Evolutionary conservation across 2,888 invertebrate species (phyloP), one percentile per base, ranked within the genome.

Genomic region (Azorinus chamasolen): DNA sequence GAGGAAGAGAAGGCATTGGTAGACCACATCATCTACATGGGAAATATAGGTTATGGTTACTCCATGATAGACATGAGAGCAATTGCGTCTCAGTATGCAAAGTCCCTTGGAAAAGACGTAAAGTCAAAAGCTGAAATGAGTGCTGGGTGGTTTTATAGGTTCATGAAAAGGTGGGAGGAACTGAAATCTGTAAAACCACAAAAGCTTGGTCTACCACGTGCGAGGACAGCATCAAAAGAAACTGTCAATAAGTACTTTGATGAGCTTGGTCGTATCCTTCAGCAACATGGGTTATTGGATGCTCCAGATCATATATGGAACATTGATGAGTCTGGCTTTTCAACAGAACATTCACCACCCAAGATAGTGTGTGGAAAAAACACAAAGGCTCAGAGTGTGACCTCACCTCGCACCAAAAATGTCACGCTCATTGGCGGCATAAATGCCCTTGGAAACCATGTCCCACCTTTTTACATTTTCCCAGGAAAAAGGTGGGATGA

Each of bases 391-490:
- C 64, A 73, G 24, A 20, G 57, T 22, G 50, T 66, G 8, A 79
- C 71, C 16, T 76, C 73, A 10, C n/a, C 68, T 2, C 62, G 70
- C 41, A 59, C 71, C 8, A 16, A 64, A 37, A 58, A 58, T 22
- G 68, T 73, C 14, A 69, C 77, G 4, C 54, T 77, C 10, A 68
- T 79, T 65, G 73, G 55, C 5, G 39, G 63, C 0, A 63, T 32
- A 0, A 75, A 72, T 70, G 71, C 79, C 0, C 6, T 71, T 12
- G 75, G 77, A 3, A 77, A 83, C 25, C n/a, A 45, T 22, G 43
- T 76, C 0, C 79, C 76, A 39, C 83, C 74, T 6, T 83, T 61
- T 69, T 71, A 68, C 70, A 51, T 79, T 39, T 76, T 80, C 43
- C 64, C 66, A n/a, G 74, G 77, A 2, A 73, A 79, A 53, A 24